These are phyloP conservation scores for Trogon melanurus DNA, from an alignment of 2,113 vertebrate genomes.

Conservation along the genomic window DNA sequence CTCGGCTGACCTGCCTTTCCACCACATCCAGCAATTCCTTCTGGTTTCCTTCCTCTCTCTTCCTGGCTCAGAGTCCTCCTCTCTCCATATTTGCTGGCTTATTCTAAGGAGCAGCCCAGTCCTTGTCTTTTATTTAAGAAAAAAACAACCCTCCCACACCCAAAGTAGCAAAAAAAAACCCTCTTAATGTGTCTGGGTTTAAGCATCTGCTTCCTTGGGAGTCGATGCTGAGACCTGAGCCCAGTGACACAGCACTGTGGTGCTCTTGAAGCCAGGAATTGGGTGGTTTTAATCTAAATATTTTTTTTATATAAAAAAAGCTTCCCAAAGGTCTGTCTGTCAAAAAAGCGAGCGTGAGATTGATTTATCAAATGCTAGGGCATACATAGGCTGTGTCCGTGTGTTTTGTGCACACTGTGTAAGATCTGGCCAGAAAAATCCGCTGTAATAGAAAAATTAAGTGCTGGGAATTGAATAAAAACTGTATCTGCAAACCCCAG, in stretches of 20 bases:
- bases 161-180: not conserved
- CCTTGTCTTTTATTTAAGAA: not conserved
- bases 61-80: not conserved
- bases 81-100: not conserved
- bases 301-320: not conserved
- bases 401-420: accelerated
- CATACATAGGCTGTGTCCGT: accelerated
- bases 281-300: not conserved
- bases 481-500: accelerated
- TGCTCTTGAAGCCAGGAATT: not conserved
- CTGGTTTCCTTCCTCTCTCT: not conserved
- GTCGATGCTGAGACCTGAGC: accelerated
- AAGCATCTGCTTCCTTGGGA: not conserved
- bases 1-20: not conserved
- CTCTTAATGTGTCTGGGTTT: not conserved
- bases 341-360: not conserved
- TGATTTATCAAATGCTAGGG: not conserved
- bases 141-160: not conserved
- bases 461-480: not conserved
- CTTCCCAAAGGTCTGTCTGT: not conserved
- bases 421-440: not conserved
- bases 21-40: not conserved
- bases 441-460: accelerated
- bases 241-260: accelerated
- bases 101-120: not conserved